phyloP scores from a whole-genome alignment of 1,140 invertebrate genomes.

The Trichonephila inaurata region DNA sequence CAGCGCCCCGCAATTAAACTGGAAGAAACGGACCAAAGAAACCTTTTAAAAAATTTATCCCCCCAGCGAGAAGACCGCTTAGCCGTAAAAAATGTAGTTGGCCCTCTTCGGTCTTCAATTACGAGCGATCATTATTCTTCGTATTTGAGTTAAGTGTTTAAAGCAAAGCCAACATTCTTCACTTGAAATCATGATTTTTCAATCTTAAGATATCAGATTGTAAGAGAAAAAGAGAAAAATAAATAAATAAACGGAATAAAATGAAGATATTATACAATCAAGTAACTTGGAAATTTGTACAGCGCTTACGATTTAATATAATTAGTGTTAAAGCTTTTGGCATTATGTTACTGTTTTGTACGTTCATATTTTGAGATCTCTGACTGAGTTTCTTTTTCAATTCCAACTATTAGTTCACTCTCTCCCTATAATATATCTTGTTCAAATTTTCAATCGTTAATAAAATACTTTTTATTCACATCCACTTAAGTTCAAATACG shows the following conservation, averaged over 20 bases:
- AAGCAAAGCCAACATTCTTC: neutral
- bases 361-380: too few species aligned
- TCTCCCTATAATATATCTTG: too few species aligned
- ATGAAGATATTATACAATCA: neutral
- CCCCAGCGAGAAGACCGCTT: neutral
- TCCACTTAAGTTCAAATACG: too few species aligned
- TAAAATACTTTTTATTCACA: too few species aligned
- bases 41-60: constrained; percentile 73
- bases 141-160: constrained; percentile 60
- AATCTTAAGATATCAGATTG: neutral
- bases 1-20: constrained; percentile 57
- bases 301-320: too few species aligned
- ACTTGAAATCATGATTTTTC: constrained; percentile 3
- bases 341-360: too few species aligned
- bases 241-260: neutral
- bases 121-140: constrained; percentile 63
- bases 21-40: constrained; percentile 58
- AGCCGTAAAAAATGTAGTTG: constrained; percentile 15
- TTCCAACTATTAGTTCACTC: too few species aligned
- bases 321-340: too few species aligned
- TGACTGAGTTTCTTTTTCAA: too few species aligned
- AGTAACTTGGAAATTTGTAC: too few species aligned
- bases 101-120: constrained; percentile 53
- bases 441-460: too few species aligned
- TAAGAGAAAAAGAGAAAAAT: neutral